These are phyloP conservation scores for Eutolmus rufibarbis DNA, from an alignment of 2,888 invertebrate species.

Conservation along the genomic window DNA sequence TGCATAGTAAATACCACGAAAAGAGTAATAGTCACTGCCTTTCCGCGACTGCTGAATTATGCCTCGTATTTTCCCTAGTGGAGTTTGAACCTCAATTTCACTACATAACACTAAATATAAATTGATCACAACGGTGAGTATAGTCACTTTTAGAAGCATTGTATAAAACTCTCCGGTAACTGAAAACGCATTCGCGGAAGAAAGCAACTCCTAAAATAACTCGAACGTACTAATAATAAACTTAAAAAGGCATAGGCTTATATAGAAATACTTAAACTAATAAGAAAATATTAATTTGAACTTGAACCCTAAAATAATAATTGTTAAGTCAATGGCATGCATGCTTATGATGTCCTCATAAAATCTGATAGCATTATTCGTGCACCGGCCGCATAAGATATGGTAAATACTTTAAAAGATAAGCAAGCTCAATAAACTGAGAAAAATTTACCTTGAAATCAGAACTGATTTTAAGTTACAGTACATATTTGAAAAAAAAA, in stretches of 20 bases:
- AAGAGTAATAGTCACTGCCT: slow-evolving; percentile 54
- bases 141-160: background rate
- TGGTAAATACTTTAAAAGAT: no score
- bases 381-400: no score
- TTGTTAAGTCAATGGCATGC: no score
- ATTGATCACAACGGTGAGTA: background rate
- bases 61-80: slow-evolving; percentile 55
- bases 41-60: slow-evolving; percentile 52
- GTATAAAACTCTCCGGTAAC: background rate
- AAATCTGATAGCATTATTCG: no score
- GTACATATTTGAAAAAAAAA: no score
- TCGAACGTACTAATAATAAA: background rate
- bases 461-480: no score
- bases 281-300: no score
- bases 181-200: background rate
- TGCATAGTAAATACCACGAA: slow-evolving; percentile 59
- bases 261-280: background rate
- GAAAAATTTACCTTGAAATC: no score
- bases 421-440: no score
- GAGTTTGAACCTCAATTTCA: background rate
- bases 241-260: background rate
- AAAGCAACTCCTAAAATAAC: background rate
- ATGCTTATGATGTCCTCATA: no score
- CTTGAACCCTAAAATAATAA: no score
- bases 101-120: background rate